A percentile compares a stretch with the other conserved stretches of the same genome.
Conservation (phyloP, 2,888 invertebrate species). For the Ectemnius continuus region DNA sequence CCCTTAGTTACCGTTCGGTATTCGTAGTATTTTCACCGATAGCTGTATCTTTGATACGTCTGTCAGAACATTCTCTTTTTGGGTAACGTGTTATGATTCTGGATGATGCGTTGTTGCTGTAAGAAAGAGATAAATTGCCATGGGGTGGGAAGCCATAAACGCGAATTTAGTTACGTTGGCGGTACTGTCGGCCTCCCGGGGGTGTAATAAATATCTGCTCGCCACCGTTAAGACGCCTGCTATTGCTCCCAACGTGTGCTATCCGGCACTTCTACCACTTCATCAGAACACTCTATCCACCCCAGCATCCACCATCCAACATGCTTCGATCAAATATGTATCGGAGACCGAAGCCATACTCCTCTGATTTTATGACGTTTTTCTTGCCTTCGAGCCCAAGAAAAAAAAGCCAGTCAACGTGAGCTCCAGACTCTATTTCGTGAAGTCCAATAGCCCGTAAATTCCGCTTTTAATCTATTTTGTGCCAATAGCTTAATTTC, state of each 20-base stretch:
- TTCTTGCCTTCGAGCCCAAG: not conserved
- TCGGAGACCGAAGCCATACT: conserved; percentile 29
- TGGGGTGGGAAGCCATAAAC: conserved; percentile 51
- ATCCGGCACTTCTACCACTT: conserved; percentile 50
- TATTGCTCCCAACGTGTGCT: conserved; percentile 53
- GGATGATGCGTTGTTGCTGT: conserved; percentile 47
- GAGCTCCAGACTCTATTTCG: no score
- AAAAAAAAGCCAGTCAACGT: no score
- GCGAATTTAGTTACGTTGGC: conserved; percentile 73
- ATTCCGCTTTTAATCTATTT: no score
- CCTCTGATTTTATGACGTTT: conserved; percentile 43
- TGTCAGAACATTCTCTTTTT: not conserved
- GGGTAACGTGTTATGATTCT: conserved; percentile 3
- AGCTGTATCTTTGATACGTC: not conserved
- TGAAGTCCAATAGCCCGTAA: no score
- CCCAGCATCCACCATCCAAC: conserved; percentile 18
- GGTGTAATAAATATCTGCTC: conserved; percentile 70
- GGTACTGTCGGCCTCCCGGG: conserved; percentile 62
- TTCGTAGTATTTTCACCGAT: not conserved
- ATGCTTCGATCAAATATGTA: conserved; percentile 68
- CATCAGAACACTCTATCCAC: conserved; percentile 40
- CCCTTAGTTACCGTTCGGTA: no score
- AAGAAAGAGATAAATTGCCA: conserved; percentile 43
- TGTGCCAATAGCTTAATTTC: no score
- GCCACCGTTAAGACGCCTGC: conserved; percentile 63